Evolutionary conservation across 2,888 invertebrate species (phyloP), one percentile per base, ranked within the genome.

Genomic region (Gryllus longicercus): DNA sequence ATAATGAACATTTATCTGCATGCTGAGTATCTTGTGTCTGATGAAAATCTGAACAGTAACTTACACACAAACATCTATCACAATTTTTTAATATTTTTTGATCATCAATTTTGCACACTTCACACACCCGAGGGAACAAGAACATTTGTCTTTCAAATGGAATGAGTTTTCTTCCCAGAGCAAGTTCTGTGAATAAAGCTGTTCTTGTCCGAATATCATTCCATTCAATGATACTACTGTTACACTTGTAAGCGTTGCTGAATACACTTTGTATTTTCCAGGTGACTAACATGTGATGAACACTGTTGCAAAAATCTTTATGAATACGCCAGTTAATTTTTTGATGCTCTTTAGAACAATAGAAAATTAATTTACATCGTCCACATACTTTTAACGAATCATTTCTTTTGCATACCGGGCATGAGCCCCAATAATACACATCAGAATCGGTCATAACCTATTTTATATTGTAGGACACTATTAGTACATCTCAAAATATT

Each of bases 301-400:
- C 81, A 25, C 84, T 82, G 23, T 83, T 83, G 79, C 86, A 87
- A 23, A 86, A 82, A 63, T 84, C 82, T 82, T 85, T 86, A 83
- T 87, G 87, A 2, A 83, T 83, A 8, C 83, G 82, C 86, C 86
- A 87, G 80, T 87, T 86, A n/a, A 83, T 80, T 82, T 84, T 86
- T 79, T 86, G 86, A 81, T 87, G 87, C 23, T 85, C 84, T 25
- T 83, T 85, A 11, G 84, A 82, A 78, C 87, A 87, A 80, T 87
- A 87, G 49, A 84, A 84, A 76, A 87, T 86, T 85, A 85, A 85
- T 81, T 84, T 84, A 81, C 87, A 87, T 77, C 83, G 84, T 76
- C 85, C 83, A 75, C 87, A 87, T 82, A 84, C 84, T 82, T 85
- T 87, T 74, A 87, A 83, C 4, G 84, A 82, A 79, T 83, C 83